phyloP scores from a whole-genome alignment of 2,797 vertebrate genomes.

The Syngnathus rostellatus region DNA sequence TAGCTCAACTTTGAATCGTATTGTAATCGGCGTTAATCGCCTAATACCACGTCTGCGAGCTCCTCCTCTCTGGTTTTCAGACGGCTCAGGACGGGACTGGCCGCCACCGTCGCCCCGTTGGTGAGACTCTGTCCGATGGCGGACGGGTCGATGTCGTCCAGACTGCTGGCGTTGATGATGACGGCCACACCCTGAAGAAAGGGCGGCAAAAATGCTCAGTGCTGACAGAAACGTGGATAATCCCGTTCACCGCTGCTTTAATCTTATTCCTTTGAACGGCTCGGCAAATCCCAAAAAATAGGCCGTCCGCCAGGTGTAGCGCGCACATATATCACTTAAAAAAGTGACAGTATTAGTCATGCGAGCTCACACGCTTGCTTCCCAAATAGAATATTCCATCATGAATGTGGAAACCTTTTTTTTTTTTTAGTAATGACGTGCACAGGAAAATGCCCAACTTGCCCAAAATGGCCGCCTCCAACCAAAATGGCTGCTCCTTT shows the following conservation, averaged over 20 bases:
- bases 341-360: conserved; percentile 31
- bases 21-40: too few species aligned
- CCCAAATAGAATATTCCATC: background rate
- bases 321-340: conserved; percentile 22
- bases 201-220: too few species aligned
- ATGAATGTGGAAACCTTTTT: background rate
- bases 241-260: conserved; percentile 14
- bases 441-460: too few species aligned
- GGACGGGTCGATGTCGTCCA: conserved; percentile 89
- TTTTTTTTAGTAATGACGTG: too few species aligned
- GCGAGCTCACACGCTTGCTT: conserved; percentile 10
- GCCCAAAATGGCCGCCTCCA: too few species aligned
- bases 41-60: conserved; percentile 75
- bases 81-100: conserved; percentile 86
- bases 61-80: conserved; percentile 83
- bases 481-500: too few species aligned
- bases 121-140: conserved; percentile 89
- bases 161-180: conserved; percentile 88
- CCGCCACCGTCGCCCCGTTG: conserved; percentile 78
- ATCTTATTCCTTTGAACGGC: conserved; percentile 31
- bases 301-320: conserved; percentile 10
- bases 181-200: conserved; percentile 80
- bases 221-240: too few species aligned
- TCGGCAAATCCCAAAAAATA: conserved; percentile 23
- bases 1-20: too few species aligned